Base-by-base conservation (phyloP, 2,888 invertebrate genomes). In the Epirrhoe alternata region DNA sequence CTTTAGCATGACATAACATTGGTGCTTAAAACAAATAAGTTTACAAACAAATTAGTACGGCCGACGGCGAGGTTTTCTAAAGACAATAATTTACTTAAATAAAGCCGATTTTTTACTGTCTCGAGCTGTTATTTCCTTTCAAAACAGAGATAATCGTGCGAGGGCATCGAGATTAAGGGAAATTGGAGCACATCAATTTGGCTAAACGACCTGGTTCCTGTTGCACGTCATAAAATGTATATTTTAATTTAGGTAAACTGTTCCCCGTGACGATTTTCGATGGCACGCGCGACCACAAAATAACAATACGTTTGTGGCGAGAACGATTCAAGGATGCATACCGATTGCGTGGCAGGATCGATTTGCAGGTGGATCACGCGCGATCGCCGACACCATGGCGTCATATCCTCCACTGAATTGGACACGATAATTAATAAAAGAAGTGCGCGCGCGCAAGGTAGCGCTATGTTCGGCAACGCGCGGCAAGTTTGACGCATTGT, bases 361-460 rank as follows among this genome's bases (percentile, higher is more conserved):
- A 87, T 92, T 90, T 81, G 90, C 85, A 93, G 89, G 87, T 86
- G 82, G 86, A 79, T 89, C 92, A 92, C 92, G 92, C 86, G 80
- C 88, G 75, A 74, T 73, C 84, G 83, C 82, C 82, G 84, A 81
- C 86, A 80, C 79, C 84, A 86, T 90, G 90, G 86, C 92, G 90
- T 93, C 92, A 93, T 90, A 92, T 93, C 92, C 92, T 92, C 86
- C 70, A 80, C 86, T 80, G 84, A 88, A 90, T 91, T 92, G 90
- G 91, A 79, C 83, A 87, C 83, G 78, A 82, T 86, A 90, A 92
- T 92, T 92, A 92, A 92, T 92, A 92, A 92, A 92, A 92, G 86
- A 86, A 87, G 85, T 86, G 90, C 86, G 90, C 86, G 81, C 81
- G 83, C 82, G 80, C 86, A 85, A 84, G 79, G 80, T 82, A 82